These are phyloP conservation scores for Thumatha senex DNA, from an alignment of 2,888 invertebrate genomes.

Conservation along the genomic window DNA sequence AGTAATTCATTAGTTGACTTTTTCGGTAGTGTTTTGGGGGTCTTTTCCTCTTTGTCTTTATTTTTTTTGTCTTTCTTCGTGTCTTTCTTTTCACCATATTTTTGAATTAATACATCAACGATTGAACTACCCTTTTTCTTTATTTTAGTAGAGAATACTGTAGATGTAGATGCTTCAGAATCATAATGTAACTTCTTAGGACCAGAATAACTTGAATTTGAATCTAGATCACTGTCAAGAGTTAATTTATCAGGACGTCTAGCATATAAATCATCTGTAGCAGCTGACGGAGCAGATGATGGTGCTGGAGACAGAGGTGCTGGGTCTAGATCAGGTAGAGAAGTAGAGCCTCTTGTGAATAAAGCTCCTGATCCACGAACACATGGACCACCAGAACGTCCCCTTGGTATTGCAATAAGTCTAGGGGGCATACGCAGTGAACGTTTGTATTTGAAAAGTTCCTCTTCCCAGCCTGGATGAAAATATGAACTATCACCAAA, in stretches of 20 bases:
- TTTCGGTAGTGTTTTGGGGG: constrained; percentile 83
- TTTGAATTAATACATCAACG: constrained; percentile 86
- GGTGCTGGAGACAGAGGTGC: constrained; percentile 88
- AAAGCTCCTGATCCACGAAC: constrained; percentile 57
- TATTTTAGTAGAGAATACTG: constrained; percentile 84
- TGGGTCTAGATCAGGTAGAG: constrained; percentile 90
- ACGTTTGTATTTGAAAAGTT: constrained; percentile 91
- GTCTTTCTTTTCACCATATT: constrained; percentile 84
- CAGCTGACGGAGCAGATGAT: constrained; percentile 83
- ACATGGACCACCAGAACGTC: constrained; percentile 82
- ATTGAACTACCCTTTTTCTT: constrained; percentile 83
- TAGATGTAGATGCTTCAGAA: constrained; percentile 87
- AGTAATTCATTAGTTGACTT: constrained; percentile 81
- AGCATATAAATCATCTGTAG: constrained; percentile 82
- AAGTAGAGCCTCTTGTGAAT: constrained; percentile 87
- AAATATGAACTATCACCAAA: constrained; percentile 89
- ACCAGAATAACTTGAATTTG: constrained; percentile 85
- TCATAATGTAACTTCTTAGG: constrained; percentile 84
- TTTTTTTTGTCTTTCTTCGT: constrained; percentile 72
- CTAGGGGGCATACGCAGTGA: constrained; percentile 92
- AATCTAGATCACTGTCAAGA: constrained; percentile 86
- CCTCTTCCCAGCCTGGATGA: constrained; percentile 92
- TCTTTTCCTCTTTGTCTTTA: constrained; percentile 82
- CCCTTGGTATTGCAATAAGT: constrained; percentile 90
- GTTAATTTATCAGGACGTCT: constrained; percentile 74